A percentile compares a stretch with the other conserved stretches of the same genome.
These are phyloP conservation scores for Hirundichthys speculiger DNA, from an alignment of 2,113 vertebrate species.

Conservation along the genomic window DNA sequence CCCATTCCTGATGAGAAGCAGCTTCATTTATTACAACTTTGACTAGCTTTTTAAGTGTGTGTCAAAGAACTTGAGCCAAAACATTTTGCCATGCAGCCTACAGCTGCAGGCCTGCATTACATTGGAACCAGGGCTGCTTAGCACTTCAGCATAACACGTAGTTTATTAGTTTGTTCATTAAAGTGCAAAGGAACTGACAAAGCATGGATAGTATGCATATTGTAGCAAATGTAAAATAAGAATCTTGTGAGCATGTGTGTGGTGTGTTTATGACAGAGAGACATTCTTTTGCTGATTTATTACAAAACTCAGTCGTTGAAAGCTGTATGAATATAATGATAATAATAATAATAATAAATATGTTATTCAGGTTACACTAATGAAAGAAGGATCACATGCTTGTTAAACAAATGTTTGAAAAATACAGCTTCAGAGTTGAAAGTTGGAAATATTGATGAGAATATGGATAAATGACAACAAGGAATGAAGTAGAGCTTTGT, in stretches of 20 bases:
- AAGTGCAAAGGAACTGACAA: not conserved
- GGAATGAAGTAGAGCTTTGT: no score
- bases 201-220: not conserved
- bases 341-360: no score
- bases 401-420: no score
- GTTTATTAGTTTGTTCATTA: not conserved
- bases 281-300: not conserved
- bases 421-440: no score
- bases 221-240: not conserved
- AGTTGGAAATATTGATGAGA: no score
- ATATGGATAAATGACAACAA: no score
- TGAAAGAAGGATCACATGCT: no score
- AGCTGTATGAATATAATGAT: not conserved
- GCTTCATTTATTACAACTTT: constrained; percentile 2
- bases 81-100: not conserved
- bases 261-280: not conserved
- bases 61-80: constrained; percentile 7
- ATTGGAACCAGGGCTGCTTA: not conserved
- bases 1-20: constrained; percentile 2
- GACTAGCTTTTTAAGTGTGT: not conserved
- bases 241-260: not conserved
- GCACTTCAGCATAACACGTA: constrained; percentile 4
- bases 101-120: not conserved
- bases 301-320: constrained; percentile 1
- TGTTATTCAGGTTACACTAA: no score